A percentile compares a stretch with the other conserved stretches of the same genome.
Conservation (phyloP, 2,113 vertebrate genomes). For the Montifringilla adamsi region DNA sequence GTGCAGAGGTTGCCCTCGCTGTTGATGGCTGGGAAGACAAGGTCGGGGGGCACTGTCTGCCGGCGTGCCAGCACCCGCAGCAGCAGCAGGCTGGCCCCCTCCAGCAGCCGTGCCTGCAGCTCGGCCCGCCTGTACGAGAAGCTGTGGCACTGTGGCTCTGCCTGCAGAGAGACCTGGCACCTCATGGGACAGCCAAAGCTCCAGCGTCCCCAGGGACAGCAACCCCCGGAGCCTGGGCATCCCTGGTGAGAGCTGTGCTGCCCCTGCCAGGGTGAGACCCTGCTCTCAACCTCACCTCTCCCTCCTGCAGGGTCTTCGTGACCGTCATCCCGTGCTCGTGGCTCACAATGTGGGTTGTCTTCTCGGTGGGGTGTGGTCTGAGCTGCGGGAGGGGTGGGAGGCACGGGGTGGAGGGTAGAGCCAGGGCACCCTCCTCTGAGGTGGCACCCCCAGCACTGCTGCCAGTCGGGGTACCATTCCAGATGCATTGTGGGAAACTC, state of each 20-base stretch:
- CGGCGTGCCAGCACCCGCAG: slow-evolving; percentile 80
- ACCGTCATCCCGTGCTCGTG: slow-evolving; percentile 71
- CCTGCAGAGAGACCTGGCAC: slow-evolving; percentile 7
- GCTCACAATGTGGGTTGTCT: slow-evolving; percentile 73
- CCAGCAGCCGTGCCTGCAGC: slow-evolving; percentile 79
- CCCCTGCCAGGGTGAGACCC: neutral
- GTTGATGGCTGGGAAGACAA: slow-evolving; percentile 81
- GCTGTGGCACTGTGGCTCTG: slow-evolving; percentile 68
- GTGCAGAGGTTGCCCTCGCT: slow-evolving; percentile 68
- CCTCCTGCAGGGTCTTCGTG: slow-evolving; percentile 71
- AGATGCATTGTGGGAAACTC: neutral
- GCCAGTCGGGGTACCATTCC: neutral
- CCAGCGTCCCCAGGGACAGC: neutral
- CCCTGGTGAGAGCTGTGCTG: neutral
- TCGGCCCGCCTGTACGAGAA: slow-evolving; percentile 54
- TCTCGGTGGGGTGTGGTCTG: slow-evolving; percentile 70
- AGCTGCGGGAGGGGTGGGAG: slow-evolving; percentile 66
- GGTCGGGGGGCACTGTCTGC: slow-evolving; percentile 66
- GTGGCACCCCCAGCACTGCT: neutral
- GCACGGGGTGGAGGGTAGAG: neutral
- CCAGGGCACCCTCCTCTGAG: neutral
- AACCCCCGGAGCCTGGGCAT: neutral
- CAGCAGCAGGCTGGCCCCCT: slow-evolving; percentile 84
- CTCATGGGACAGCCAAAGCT: neutral
- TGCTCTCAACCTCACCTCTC: slow-evolving; percentile 74